Conservation (phyloP, 1,140 invertebrate genomes). For the Saxidomus purpurata region DNA sequence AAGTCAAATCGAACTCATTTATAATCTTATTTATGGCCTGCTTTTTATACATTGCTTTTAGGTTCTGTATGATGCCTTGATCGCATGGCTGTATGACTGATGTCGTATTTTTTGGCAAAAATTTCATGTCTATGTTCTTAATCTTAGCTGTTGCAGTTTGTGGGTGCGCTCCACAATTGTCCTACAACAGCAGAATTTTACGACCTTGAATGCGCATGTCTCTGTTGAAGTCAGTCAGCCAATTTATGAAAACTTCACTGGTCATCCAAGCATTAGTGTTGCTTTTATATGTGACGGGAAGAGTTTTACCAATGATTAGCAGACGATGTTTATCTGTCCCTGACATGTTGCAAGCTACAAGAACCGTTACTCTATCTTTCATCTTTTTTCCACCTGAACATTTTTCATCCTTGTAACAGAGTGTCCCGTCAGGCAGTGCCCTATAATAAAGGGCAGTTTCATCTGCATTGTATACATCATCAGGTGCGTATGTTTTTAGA, state of each 20-base stretch:
- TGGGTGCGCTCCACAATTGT: not conserved
- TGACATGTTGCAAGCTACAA: no score
- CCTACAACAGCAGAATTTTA: not conserved
- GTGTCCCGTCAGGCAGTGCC: no score
- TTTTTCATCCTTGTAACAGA: no score
- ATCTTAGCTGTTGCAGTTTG: not conserved
- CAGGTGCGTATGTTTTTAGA: no score
- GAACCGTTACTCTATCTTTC: no score
- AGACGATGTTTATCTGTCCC: no score
- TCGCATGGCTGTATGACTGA: not conserved
- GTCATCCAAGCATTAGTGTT: constrained; percentile 88
- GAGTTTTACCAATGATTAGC: no score
- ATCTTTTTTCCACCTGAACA: no score
- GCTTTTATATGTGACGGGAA: constrained; percentile 84
- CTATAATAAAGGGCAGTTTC: no score
- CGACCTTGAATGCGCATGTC: not conserved
- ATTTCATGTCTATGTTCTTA: not conserved
- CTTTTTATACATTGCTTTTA: constrained; percentile 11
- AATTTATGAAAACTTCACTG: constrained; percentile 73
- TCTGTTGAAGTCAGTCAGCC: not conserved
- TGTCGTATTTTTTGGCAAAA: constrained; percentile 17
- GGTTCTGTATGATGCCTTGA: constrained; percentile 22
- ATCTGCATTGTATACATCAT: no score
- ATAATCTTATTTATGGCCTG: not conserved
- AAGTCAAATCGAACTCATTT: not conserved